Percentiles rank a stretch among this genome's conserved stretches.
Evolutionary conservation across 2,113 vertebrate genomes (phyloP).

Genomic region (Anhinga anhinga): DNA sequence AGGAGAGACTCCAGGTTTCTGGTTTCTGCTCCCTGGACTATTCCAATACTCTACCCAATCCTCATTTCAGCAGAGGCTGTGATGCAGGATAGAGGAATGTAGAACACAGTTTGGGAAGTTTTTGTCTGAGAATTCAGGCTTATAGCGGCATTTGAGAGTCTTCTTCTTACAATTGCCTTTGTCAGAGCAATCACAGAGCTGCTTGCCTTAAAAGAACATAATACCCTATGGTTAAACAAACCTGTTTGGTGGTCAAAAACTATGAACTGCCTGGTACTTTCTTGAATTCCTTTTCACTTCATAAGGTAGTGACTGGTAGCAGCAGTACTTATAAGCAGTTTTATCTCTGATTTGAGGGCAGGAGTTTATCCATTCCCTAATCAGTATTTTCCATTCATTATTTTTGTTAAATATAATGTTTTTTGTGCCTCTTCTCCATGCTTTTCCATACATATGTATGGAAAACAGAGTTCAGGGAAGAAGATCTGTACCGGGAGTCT

Average conservation of each 20-base stretch:
- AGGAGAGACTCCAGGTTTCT: not conserved
- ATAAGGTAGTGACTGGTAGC: not conserved
- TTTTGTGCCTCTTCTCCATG: not conserved
- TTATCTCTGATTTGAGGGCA: not conserved
- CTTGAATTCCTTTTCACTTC: not conserved
- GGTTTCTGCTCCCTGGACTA: not conserved
- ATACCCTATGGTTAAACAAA: not conserved
- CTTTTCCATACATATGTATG: not conserved
- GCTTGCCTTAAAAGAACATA: not conserved
- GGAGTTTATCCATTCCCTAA: not conserved
- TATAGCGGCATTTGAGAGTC: not conserved
- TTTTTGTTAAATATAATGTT: not conserved
- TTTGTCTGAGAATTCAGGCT: not conserved
- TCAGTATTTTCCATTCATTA: not conserved
- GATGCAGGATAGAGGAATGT: not conserved
- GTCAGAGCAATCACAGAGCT: not conserved
- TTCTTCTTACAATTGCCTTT: not conserved
- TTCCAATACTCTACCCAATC: not conserved
- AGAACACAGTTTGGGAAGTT: not conserved
- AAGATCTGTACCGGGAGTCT: not conserved
- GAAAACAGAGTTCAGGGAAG: not conserved
- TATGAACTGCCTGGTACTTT: not conserved
- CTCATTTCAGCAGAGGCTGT: not conserved
- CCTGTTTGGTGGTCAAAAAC: not conserved
- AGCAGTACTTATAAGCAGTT: not conserved